phyloP scores from a whole-genome alignment of 2,113 vertebrate species.

The Larimichthys polyactis region DNA sequence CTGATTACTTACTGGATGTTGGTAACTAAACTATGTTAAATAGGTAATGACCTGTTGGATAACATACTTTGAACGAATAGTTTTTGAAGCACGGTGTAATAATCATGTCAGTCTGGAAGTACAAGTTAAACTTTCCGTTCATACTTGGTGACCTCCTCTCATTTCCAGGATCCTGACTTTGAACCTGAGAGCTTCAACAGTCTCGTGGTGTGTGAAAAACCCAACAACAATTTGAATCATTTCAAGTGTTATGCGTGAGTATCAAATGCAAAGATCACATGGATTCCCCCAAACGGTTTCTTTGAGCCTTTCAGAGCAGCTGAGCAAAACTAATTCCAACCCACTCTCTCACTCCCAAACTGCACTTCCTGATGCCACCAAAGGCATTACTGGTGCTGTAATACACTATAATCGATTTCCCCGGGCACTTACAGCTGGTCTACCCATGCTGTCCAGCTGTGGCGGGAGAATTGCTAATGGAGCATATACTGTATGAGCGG shows the following conservation, averaged over 20 bases:
- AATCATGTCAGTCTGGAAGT: conserved; percentile 7
- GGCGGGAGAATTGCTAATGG: conserved; percentile 62
- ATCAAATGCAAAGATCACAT: conserved; percentile 54
- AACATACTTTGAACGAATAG: background rate
- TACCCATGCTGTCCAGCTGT: conserved; percentile 49
- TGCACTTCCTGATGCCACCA: conserved; percentile 57
- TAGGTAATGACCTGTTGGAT: conserved; percentile 6
- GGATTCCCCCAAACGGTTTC: conserved; percentile 45
- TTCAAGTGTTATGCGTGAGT: conserved; percentile 92
- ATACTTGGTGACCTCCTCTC: conserved; percentile 6
- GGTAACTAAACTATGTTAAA: background rate
- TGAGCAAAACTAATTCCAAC: conserved; percentile 68
- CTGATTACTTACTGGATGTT: background rate
- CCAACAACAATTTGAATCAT: conserved; percentile 91
- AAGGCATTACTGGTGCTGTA: conserved; percentile 63
- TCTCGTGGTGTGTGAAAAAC: conserved; percentile 90
- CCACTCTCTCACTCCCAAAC: conserved; percentile 28
- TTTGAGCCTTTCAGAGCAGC: conserved; percentile 50
- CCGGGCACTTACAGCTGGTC: conserved; percentile 54
- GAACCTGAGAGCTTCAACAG: conserved; percentile 87
- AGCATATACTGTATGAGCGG: conserved; percentile 42
- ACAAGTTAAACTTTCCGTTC: conserved; percentile 27
- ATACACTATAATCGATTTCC: conserved; percentile 76
- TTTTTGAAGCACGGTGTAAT: background rate
- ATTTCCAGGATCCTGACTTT: conserved; percentile 70